Conservation (phyloP, 2,113 vertebrate species). For the Thamnaconus septentrionalis region DNA sequence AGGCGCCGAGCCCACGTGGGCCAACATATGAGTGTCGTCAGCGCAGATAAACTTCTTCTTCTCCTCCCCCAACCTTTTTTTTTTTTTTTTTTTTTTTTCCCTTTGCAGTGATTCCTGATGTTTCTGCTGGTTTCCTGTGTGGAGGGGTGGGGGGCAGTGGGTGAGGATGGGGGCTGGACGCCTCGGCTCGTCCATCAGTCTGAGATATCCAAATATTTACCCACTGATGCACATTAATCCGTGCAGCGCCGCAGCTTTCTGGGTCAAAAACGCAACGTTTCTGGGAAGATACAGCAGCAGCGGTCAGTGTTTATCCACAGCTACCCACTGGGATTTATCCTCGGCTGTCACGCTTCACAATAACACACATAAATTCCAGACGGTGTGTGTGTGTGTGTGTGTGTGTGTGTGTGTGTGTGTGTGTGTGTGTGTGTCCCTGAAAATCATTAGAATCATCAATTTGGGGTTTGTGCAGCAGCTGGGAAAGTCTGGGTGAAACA, state of each 20-base stretch:
- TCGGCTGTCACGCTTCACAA: constrained; percentile 50
- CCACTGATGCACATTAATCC: constrained; percentile 61
- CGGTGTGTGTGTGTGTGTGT: constrained; percentile 1
- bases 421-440: constrained; percentile 15
- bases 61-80: no score
- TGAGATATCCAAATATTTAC: constrained; percentile 73
- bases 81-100: no score
- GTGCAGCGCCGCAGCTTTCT: constrained; percentile 53
- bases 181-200: constrained; percentile 61
- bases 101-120: constrained; percentile 19
- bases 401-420: constrained; percentile 1
- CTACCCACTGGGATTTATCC: constrained; percentile 58
- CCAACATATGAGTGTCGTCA: no score
- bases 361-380: constrained; percentile 63
- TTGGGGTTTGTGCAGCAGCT: constrained; percentile 29
- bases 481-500: constrained; percentile 31
- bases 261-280: constrained; percentile 67
- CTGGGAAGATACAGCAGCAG: constrained; percentile 64
- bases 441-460: constrained; percentile 61
- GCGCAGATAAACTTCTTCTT: no score
- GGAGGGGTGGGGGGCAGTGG: constrained; percentile 29
- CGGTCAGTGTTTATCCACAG: constrained; percentile 46
- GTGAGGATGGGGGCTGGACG: constrained; percentile 32
- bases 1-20: constrained; percentile 9
- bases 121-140: constrained; percentile 55